Evolutionary conservation across 2,888 invertebrate species (phyloP).

Genomic region (Cenopis cana): DNA sequence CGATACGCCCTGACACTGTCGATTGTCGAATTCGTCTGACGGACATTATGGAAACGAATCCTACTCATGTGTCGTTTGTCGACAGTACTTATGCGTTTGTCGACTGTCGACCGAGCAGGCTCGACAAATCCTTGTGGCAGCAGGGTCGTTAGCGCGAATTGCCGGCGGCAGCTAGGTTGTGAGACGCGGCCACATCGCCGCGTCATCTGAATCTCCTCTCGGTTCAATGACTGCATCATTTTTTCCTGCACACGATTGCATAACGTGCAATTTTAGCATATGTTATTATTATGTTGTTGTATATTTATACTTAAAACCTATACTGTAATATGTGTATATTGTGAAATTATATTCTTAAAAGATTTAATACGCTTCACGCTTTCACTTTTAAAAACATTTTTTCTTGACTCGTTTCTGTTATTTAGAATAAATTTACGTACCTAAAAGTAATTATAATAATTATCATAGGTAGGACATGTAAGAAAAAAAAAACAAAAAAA

Average conservation of each 20-base stretch:
- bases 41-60: no score
- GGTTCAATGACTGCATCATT: constrained; percentile 82
- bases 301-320: constrained; percentile 81
- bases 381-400: constrained; percentile 78
- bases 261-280: constrained; percentile 83
- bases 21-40: not conserved
- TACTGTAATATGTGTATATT: constrained; percentile 83
- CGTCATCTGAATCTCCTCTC: constrained; percentile 79
- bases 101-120: not conserved
- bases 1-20: not conserved
- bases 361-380: constrained; percentile 84
- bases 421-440: constrained; percentile 85
- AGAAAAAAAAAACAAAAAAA: constrained; percentile 59
- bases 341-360: constrained; percentile 83
- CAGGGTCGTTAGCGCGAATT: constrained; percentile 24
- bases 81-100: no score
- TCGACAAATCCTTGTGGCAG: not conserved
- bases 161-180: constrained; percentile 68
- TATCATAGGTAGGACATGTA: constrained; percentile 72
- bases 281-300: constrained; percentile 85
- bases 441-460: constrained; percentile 84
- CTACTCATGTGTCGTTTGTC: no score
- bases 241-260: constrained; percentile 82
- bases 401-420: constrained; percentile 85
- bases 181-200: constrained; percentile 62